These are phyloP conservation scores for Drosophila siamana DNA, from an alignment of 2,888 invertebrate species.

Conservation along the genomic window DNA sequence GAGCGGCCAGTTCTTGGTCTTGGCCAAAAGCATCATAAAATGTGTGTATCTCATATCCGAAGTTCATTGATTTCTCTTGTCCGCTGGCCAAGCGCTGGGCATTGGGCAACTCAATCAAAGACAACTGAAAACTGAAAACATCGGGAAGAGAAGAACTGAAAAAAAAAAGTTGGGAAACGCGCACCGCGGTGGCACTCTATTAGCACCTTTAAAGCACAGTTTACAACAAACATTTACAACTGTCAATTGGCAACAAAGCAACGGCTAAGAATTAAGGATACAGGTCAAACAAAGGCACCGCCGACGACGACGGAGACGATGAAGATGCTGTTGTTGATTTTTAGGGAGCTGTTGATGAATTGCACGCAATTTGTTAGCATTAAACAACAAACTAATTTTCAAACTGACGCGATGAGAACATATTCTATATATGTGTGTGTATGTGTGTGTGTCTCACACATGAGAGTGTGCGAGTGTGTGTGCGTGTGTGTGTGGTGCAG, in stretches of 20 bases:
- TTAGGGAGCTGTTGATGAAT: constrained; percentile 68
- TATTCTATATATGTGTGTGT: constrained; percentile 34
- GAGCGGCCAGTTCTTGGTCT: constrained; percentile 34
- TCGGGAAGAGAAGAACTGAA: too few species aligned
- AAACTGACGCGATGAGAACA: constrained; percentile 66
- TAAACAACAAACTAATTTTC: constrained; percentile 72
- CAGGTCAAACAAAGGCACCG: constrained; percentile 76
- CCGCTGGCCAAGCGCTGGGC: constrained; percentile 10
- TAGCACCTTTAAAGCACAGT: constrained; percentile 82
- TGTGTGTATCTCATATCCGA: constrained; percentile 47
- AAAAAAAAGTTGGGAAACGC: constrained; percentile 67
- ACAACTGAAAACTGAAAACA: too few species aligned
- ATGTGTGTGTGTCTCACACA: too few species aligned
- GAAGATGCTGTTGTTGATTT: constrained; percentile 34
- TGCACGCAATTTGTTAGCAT: constrained; percentile 77
- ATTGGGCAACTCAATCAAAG: constrained; percentile 61
- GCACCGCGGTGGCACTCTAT: constrained; percentile 81
- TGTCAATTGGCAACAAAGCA: constrained; percentile 82
- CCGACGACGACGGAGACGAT: constrained; percentile 23
- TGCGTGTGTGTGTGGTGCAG: constrained; percentile 56
- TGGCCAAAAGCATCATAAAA: constrained; percentile 73
- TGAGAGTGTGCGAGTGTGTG: constrained; percentile 14
- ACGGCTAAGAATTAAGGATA: constrained; percentile 68
- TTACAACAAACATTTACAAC: constrained; percentile 82
- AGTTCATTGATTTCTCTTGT: constrained; percentile 74